phyloP scores from a whole-genome alignment of 2,113 vertebrate species.

The Zapus hudsonius region DNA sequence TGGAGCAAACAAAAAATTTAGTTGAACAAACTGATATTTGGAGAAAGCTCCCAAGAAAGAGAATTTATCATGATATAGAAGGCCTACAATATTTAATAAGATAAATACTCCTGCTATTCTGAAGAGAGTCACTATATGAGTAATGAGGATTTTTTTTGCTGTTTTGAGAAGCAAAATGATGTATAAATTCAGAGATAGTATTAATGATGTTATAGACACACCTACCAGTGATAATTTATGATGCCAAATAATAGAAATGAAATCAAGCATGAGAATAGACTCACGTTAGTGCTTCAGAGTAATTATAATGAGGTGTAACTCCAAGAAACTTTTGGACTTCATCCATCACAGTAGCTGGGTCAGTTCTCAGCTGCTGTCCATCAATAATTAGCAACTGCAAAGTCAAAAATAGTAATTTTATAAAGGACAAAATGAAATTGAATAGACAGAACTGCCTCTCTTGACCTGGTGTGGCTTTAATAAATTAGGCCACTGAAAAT shows the following conservation, averaged over 20 bases:
- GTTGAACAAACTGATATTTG: not conserved
- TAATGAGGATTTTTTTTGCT: constrained; percentile 45
- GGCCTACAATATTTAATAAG: not conserved
- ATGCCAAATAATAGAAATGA: constrained; percentile 42
- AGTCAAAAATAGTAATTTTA: constrained; percentile 59
- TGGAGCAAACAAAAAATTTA: not conserved
- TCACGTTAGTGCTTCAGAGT: constrained; percentile 97
- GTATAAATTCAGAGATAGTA: not conserved
- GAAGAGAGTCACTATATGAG: not conserved
- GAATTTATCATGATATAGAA: not conserved
- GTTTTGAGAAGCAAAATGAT: constrained; percentile 4
- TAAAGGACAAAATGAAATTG: constrained; percentile 38
- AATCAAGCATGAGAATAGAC: constrained; percentile 75
- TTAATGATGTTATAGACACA: constrained; percentile 52
- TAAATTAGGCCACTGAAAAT: constrained; percentile 10
- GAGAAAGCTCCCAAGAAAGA: not conserved
- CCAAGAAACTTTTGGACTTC: constrained; percentile 97
- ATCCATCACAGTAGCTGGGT: constrained; percentile 96
- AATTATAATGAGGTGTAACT: constrained; percentile 95
- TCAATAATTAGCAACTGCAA: constrained; percentile 96
- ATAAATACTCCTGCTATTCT: constrained; percentile 9
- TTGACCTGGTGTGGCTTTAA: not conserved
- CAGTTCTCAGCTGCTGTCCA: constrained; percentile 95
- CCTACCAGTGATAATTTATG: constrained; percentile 52
- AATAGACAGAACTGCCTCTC: not conserved